These are phyloP conservation scores for Naso thynnoides DNA, from an alignment of 2,797 vertebrate genomes.

Conservation along the genomic window DNA sequence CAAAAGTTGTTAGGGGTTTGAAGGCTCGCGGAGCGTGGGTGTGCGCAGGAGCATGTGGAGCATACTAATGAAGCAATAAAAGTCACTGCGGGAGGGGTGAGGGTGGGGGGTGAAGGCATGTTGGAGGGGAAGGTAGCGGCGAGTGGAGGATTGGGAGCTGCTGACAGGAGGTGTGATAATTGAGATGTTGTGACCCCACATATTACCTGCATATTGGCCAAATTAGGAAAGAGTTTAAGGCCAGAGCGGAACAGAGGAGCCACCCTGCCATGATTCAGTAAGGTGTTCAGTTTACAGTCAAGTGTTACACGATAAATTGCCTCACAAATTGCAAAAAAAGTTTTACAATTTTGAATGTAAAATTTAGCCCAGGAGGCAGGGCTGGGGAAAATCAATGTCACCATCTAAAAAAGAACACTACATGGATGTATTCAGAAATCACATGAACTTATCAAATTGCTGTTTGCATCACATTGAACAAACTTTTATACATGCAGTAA, in stretches of 20 bases:
- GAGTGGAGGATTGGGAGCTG: conserved; percentile 66
- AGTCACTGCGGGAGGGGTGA: conserved; percentile 87
- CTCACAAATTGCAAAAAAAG: background rate
- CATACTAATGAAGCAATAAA: conserved; percentile 99
- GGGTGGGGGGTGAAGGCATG: conserved; percentile 55
- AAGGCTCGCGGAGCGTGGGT: conserved; percentile 75
- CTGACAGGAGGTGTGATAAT: conserved; percentile 87
- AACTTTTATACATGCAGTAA: background rate
- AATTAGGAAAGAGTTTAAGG: conserved; percentile 69
- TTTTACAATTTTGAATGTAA: background rate
- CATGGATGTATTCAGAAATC: background rate
- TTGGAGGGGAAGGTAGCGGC: conserved; percentile 50
- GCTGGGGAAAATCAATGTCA: background rate
- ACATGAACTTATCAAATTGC: background rate
- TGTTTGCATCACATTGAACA: background rate
- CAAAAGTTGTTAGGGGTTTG: conserved; percentile 80
- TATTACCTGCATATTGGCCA: conserved; percentile 83
- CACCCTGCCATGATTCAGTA: conserved; percentile 40
- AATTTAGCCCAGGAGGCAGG: background rate
- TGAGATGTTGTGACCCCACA: conserved; percentile 85
- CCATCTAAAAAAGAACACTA: background rate
- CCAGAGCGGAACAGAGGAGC: conserved; percentile 30
- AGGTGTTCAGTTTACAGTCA: background rate
- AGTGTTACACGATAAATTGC: background rate
- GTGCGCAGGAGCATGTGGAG: conserved; percentile 88